Percentiles rank a stretch among this genome's conserved stretches.
These are phyloP conservation scores for Centruroides vittatus DNA, from an alignment of 1,140 invertebrate genomes.

Conservation along the genomic window DNA sequence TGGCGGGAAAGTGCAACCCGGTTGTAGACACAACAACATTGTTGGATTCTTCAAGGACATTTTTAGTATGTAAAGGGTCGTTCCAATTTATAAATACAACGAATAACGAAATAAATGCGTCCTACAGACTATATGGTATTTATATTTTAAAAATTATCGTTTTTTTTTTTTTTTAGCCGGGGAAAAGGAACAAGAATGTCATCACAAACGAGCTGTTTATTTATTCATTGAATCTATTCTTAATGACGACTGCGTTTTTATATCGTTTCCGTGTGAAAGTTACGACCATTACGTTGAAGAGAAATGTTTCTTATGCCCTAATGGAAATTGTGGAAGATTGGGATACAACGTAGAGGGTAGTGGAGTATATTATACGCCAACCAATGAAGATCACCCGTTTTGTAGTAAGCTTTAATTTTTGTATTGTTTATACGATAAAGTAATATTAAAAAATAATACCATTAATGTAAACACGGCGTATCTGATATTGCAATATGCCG, in stretches of 20 bases:
- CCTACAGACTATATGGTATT: no score
- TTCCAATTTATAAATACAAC: neutral
- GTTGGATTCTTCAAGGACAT: conserved; percentile 3
- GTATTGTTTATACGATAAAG: no score
- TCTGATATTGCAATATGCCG: no score
- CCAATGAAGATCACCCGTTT: conserved; percentile 77
- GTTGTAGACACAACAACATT: conserved; percentile 5
- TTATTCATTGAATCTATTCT: conserved; percentile 69
- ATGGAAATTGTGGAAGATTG: conserved; percentile 65
- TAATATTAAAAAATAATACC: no score
- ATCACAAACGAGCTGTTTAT: conserved; percentile 67
- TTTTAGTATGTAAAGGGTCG: neutral
- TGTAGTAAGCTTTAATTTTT: conserved; percentile 42
- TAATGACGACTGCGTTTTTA: conserved; percentile 44
- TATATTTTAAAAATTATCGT: no score
- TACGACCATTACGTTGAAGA: conserved; percentile 51
- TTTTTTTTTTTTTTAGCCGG: conserved; percentile 39
- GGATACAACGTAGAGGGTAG: conserved; percentile 42
- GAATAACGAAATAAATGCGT: no score
- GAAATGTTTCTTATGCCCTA: conserved; percentile 51
- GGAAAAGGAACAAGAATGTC: conserved; percentile 40
- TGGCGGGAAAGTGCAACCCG: conserved; percentile 40
- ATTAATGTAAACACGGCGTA: no score
- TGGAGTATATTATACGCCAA: conserved; percentile 56
- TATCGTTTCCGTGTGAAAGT: conserved; percentile 31